Percentiles rank a stretch among this genome's conserved stretches.
Evolutionary conservation across 1,140 invertebrate genomes (phyloP).

Genomic region (Aphelenchoides besseyi): DNA sequence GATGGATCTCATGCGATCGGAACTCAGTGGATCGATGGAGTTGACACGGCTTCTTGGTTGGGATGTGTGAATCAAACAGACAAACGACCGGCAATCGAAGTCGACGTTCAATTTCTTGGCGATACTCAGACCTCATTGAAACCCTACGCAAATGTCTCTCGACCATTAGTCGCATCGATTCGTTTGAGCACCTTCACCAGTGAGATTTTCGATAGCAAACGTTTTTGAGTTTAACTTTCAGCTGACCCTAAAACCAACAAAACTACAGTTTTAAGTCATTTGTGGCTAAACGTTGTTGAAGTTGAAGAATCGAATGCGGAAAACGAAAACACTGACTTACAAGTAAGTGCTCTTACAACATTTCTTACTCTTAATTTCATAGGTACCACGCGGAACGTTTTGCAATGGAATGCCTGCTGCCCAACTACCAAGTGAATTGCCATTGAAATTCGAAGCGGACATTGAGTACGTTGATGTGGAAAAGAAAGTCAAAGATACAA

Average conservation of each 20-base stretch:
- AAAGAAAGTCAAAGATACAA: conserved; percentile 17
- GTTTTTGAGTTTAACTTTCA: conserved; percentile 4
- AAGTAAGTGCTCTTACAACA: neutral
- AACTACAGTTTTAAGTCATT: neutral
- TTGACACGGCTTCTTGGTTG: conserved; percentile 17
- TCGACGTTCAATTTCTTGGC: conserved; percentile 5
- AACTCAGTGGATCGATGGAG: neutral
- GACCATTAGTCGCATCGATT: neutral
- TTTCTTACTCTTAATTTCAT: conserved; percentile 6
- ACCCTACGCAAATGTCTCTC: neutral
- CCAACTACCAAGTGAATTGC: conserved; percentile 5
- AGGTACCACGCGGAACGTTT: conserved; percentile 18
- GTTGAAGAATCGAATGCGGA: neutral
- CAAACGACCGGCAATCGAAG: neutral
- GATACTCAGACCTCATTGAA: neutral
- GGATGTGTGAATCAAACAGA: conserved; percentile 19
- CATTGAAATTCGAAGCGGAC: conserved; percentile 28
- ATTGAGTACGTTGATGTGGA: conserved; percentile 22
- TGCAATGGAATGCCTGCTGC: conserved; percentile 9
- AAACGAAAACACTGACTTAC: neutral
- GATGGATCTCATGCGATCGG: neutral
- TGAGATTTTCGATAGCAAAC: neutral
- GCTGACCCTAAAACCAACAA: neutral
- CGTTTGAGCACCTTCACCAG: neutral
- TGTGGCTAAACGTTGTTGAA: conserved; percentile 7